Evolutionary conservation across 2,113 vertebrate species (phyloP).

Genomic region (Agelaius phoeniceus): DNA sequence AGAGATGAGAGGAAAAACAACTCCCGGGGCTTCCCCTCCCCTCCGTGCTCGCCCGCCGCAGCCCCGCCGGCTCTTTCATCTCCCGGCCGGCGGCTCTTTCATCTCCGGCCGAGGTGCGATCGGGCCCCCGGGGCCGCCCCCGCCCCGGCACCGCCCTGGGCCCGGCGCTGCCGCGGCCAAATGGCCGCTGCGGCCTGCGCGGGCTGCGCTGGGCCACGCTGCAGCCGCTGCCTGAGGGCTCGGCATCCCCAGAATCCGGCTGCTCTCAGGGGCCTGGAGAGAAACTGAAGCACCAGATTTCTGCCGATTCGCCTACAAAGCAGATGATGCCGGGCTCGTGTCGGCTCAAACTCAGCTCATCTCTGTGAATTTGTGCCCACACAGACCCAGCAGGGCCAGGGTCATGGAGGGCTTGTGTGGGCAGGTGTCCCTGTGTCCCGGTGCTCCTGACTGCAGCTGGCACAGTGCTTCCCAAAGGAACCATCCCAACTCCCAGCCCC

Average conservation of each 20-base stretch:
- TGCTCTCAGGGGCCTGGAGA: neutral
- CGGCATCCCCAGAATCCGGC: fast-evolving
- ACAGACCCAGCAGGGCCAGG: fast-evolving
- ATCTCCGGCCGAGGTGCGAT: slow-evolving; percentile 6
- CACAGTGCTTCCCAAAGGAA: neutral
- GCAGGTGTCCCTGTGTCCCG: fast-evolving
- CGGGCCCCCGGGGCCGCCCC: neutral
- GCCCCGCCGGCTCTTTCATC: slow-evolving; percentile 32
- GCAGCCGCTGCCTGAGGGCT: fast-evolving
- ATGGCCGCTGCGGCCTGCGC: neutral
- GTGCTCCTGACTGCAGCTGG: fast-evolving
- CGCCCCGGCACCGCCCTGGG: neutral
- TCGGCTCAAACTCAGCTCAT: neutral
- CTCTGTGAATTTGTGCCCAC: neutral
- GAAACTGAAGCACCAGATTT: fast-evolving
- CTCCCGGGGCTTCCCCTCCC: neutral
- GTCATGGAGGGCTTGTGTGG: fast-evolving
- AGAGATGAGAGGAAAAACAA: neutral
- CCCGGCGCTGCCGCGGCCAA: neutral
- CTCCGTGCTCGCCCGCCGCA: neutral
- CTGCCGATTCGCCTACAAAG: neutral
- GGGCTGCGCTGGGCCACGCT: fast-evolving
- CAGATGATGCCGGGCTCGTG: fast-evolving
- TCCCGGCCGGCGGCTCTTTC: slow-evolving; percentile 8
- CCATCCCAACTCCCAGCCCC: fast-evolving